Base-by-base conservation (phyloP, 1,140 invertebrate genomes). In the Drosophila malerkotliana region DNA sequence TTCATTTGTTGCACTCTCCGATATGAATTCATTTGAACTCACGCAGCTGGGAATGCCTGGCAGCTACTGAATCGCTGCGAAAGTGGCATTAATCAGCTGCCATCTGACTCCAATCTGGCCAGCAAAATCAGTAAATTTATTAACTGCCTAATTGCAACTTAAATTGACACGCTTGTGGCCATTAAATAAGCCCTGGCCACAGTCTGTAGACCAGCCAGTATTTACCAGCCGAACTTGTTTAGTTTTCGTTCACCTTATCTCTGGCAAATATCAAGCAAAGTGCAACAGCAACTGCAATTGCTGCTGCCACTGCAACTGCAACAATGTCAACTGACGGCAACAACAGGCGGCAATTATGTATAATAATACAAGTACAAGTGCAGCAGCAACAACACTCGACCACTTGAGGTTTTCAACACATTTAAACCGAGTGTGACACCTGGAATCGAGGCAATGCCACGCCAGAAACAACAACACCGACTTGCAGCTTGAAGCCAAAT, bases 371-470 rank as follows among this genome's bases (percentile, higher is more conserved):
- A 58, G 66, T 63, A 69, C 71, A 66, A 67, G 59, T 62, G 30
- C 78, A 48, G 52, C 64, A 57, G 57, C 61, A 59, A 15, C 51
- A 64, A 67, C 51, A 64, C 58, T 54, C 45, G 56, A 72, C 67
- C 80, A 77, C 66, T 83, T 83, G 79, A 75, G 61, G 54, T 72
- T 85, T 85, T 82, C 81, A 87, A 85, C 82, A 85, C 82, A 54
- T 87, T 77, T 51, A 53, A 74, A 54, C 68, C 60, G 67, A 74
- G 67, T 81, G 81, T 87, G 82, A 82, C 81, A 85, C 82, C 82
- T 87, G 81, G 82, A 81, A 74, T 62, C 66, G 81, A 49, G 45
- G 21, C 30, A n/a, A 14, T n/a, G 15, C 49, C 12, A 51, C 1
- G 14, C 12, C 48, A 8, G n/a, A 26, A 45, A 45, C 62, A 24